phyloP scores from a whole-genome alignment of 2,113 vertebrate species.

The Sarotherodon lohbergeri region DNA sequence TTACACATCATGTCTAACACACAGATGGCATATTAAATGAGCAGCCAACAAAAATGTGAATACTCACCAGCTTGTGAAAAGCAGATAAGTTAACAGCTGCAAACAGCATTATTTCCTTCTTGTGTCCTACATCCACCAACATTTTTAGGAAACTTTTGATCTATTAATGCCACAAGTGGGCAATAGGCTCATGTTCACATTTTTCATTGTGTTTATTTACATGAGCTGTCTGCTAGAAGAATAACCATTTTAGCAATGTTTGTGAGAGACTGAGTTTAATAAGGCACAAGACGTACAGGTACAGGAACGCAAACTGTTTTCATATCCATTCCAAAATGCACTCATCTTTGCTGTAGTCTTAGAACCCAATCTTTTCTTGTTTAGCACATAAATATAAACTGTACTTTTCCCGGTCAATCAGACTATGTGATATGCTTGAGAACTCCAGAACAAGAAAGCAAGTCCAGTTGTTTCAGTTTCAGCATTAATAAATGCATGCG shows the following conservation, averaged over 20 bases:
- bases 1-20: neutral
- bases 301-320: neutral
- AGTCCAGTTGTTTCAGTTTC: neutral
- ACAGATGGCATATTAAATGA: neutral
- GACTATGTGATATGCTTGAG: neutral
- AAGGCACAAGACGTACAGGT: neutral
- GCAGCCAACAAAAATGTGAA: neutral
- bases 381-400: neutral
- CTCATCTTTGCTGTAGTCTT: neutral
- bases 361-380: neutral
- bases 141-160: neutral
- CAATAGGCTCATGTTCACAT: neutral
- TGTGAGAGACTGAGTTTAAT: neutral
- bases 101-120: accelerated
- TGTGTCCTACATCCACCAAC: neutral
- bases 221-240: neutral
- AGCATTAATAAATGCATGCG: neutral
- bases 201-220: neutral
- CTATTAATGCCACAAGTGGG: neutral
- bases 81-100: neutral
- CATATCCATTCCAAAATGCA: neutral
- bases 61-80: neutral
- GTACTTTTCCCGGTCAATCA: neutral
- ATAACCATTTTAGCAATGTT: neutral
- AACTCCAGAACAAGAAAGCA: neutral